phyloP scores from a whole-genome alignment of 1,140 invertebrate genomes.

The Micrasema longulum region DNA sequence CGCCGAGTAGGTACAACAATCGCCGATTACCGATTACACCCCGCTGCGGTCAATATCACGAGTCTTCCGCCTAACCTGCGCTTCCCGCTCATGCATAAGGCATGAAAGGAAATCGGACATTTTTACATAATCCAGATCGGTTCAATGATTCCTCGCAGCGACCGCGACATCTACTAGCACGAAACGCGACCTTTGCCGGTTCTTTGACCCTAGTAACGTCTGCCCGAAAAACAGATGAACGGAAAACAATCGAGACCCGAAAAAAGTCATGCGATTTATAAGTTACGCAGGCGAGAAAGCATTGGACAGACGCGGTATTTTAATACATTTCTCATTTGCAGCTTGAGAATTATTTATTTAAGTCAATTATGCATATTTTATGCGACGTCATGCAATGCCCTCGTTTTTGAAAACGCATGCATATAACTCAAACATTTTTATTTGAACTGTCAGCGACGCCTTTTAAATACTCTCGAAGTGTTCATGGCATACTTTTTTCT shows the following conservation, averaged over 20 bases:
- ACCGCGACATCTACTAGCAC: conserved; percentile 25
- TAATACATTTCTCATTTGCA: too few relatives aligned
- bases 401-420: too few relatives aligned
- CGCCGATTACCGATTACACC: conserved; percentile 18
- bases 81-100: conserved; percentile 47
- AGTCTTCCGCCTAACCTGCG: conserved; percentile 41
- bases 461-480: too few relatives aligned
- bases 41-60: conserved; percentile 35
- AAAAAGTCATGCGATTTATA: conserved; percentile 1
- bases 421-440: too few relatives aligned
- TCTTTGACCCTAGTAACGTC: conserved; percentile 33
- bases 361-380: too few relatives aligned
- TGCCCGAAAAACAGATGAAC: conserved; percentile 11
- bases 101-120: conserved; percentile 47
- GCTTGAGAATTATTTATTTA: too few relatives aligned
- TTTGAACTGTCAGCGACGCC: too few relatives aligned
- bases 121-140: conserved; percentile 52
- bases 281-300: not conserved
- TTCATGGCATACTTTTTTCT: too few relatives aligned
- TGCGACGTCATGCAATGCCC: too few relatives aligned
- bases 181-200: conserved; percentile 39
- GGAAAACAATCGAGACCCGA: conserved; percentile 22
- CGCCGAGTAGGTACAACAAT: too few relatives aligned
- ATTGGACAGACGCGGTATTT: not conserved
- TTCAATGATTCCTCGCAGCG: conserved; percentile 49